These are phyloP conservation scores for Nomada flava DNA, from an alignment of 2,888 invertebrate genomes.

Conservation along the genomic window DNA sequence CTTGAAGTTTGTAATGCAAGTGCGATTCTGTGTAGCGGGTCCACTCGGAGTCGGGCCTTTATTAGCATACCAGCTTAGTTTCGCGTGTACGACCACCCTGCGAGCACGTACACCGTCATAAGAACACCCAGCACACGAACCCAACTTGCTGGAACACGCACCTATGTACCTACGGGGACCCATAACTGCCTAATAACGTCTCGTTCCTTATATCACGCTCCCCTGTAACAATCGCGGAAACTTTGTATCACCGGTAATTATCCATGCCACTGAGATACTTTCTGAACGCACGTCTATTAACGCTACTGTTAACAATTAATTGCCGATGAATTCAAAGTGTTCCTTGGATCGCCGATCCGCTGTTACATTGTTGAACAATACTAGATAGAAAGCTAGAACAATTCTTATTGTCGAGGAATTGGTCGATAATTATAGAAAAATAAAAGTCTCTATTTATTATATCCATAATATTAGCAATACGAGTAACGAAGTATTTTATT, in stretches of 20 bases:
- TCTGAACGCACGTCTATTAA: slow-evolving; percentile 27
- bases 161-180: slow-evolving; percentile 77
- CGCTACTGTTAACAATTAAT: neutral
- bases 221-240: slow-evolving; percentile 57
- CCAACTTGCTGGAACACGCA: slow-evolving; percentile 64
- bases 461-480: too few species aligned
- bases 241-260: slow-evolving; percentile 51
- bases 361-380: too few species aligned
- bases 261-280: slow-evolving; percentile 43
- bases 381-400: too few species aligned
- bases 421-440: too few species aligned
- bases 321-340: neutral
- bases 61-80: slow-evolving; percentile 79
- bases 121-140: slow-evolving; percentile 48
- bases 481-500: too few species aligned
- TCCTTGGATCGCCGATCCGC: too few species aligned
- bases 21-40: slow-evolving; percentile 81
- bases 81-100: slow-evolving; percentile 43
- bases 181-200: slow-evolving; percentile 81
- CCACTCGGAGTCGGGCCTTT: slow-evolving; percentile 77
- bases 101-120: slow-evolving; percentile 48
- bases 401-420: too few species aligned
- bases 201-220: slow-evolving; percentile 79
- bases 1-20: slow-evolving; percentile 81
- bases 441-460: too few species aligned